Percentiles rank a stretch among this genome's conserved stretches.
These are phyloP conservation scores for Stenodema calcarata DNA, from an alignment of 2,888 invertebrate species.

Conservation along the genomic window DNA sequence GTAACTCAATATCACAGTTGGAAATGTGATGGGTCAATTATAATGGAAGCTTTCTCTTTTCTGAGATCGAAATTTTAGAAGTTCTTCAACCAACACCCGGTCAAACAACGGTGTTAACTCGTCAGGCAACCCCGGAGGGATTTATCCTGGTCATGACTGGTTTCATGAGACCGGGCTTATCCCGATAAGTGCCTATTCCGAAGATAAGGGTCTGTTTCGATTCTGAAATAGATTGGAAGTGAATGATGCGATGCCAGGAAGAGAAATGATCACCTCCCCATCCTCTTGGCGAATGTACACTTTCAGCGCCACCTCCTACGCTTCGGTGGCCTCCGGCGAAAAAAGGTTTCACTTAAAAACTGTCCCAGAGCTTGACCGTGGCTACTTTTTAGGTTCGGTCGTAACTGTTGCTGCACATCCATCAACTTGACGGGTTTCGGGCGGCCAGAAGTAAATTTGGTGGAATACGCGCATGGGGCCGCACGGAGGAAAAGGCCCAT, in stretches of 20 bases:
- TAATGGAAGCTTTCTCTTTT: too few species aligned
- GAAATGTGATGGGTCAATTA: too few species aligned
- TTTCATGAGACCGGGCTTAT: conserved; percentile 2
- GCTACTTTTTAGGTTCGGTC: conserved; percentile 5
- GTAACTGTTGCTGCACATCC: conserved; percentile 13
- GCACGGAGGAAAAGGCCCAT: neutral
- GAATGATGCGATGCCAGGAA: conserved; percentile 10
- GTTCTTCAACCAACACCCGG: too few species aligned
- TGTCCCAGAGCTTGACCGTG: conserved; percentile 11
- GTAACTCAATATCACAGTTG: too few species aligned
- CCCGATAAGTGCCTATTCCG: neutral
- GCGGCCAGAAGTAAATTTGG: neutral
- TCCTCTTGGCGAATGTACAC: neutral
- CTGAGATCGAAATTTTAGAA: too few species aligned
- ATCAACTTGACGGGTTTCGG: conserved; percentile 10
- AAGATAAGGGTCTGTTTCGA: conserved; percentile 7
- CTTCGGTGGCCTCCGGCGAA: neutral
- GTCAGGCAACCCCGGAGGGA: neutral
- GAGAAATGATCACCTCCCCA: neutral
- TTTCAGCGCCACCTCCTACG: neutral
- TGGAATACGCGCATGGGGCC: neutral
- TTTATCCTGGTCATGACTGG: neutral
- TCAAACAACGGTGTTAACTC: neutral
- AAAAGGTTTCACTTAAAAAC: neutral
- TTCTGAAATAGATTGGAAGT: conserved; percentile 19